Base-by-base conservation (phyloP, 2,113 vertebrate species). In the Crocuta crocuta region DNA sequence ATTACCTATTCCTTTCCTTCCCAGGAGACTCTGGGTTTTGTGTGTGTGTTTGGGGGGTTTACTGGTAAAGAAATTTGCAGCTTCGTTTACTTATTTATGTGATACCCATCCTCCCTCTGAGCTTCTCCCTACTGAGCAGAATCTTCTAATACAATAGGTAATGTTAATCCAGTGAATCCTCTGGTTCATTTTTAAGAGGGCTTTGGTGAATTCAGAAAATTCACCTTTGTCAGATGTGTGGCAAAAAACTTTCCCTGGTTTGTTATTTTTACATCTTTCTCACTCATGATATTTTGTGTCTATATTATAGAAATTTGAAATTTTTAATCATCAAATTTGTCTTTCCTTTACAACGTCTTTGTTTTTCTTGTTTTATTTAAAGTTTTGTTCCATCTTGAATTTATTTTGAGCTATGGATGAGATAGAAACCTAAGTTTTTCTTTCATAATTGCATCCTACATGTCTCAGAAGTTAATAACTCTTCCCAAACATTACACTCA, bases 71-170 rank as follows among this genome's bases (percentile, higher is more conserved):
- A 94, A 91, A 95, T 79, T 79, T 33, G 17, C 10, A 87, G 33
- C 50, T 82, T 89, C 50, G 58, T 85, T 94, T 92, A 68, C 71
- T 92, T 97, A 84, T 78, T 85, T 90, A 80, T 90, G 73, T 90
- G 61, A 88, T 87, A 43, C 9, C 80, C 26, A 24, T 45, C 24
- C 21, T 79, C 6, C 39, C 86, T 84, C 43, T 84, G 39, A 94
- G 23, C 11, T 84, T 76, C 71, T 85, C 85, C 19, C 61, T 89
- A 28, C 8, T 80, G 76, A 7, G 43, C 28, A 74, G 70, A 87
- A 74, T 35, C 55, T 82, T 85, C 73, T 92, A 94, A 87, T 70
- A 55, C 50, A 50, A 95, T 31, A 97, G 84, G 48, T 50, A 70
- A 92, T 91, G 48, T 91, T 61, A 89, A 94, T 90, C 39, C 26